A percentile compares a stretch with the other conserved stretches of the same genome.
phyloP scores from a whole-genome alignment of 2,888 invertebrate genomes.

The Agapostemon virescens region DNA sequence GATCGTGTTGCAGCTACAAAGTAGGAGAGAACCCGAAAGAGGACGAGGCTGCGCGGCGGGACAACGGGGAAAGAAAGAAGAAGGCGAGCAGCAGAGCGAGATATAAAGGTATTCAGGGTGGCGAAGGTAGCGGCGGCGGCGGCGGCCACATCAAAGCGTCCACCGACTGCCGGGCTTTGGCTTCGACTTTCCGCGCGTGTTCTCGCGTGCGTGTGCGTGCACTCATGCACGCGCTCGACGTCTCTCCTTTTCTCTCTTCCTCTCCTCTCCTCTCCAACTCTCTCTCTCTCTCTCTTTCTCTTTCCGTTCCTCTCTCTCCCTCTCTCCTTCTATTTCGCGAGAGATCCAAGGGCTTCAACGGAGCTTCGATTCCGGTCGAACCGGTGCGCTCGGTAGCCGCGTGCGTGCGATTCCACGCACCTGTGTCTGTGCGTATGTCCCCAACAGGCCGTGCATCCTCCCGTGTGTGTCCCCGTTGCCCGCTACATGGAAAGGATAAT shows the following conservation, averaged over 20 bases:
- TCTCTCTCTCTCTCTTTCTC: constrained; percentile 9
- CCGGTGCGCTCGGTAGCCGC: constrained; percentile 67
- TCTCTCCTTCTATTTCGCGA: constrained; percentile 37
- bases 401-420: constrained; percentile 42
- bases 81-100: constrained; percentile 51
- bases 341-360: constrained; percentile 62
- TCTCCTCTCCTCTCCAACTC: too few relatives aligned
- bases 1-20: constrained; percentile 34
- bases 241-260: constrained; percentile 9
- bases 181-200: constrained; percentile 68
- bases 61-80: constrained; percentile 36
- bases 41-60: constrained; percentile 20
- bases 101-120: constrained; percentile 77
- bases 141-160: constrained; percentile 78
- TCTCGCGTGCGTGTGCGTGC: constrained; percentile 64
- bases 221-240: constrained; percentile 47
- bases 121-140: constrained; percentile 71
- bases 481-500: constrained; percentile 66
- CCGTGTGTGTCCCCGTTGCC: constrained; percentile 34
- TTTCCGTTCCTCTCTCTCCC: neutral
- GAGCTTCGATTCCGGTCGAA: constrained; percentile 76
- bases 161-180: constrained; percentile 75
- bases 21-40: constrained; percentile 38
- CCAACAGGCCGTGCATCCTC: constrained; percentile 32
- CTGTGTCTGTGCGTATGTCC: constrained; percentile 47